Evolutionary conservation across 2,888 invertebrate species (phyloP).

Genomic region (Agrypnus murinus): DNA sequence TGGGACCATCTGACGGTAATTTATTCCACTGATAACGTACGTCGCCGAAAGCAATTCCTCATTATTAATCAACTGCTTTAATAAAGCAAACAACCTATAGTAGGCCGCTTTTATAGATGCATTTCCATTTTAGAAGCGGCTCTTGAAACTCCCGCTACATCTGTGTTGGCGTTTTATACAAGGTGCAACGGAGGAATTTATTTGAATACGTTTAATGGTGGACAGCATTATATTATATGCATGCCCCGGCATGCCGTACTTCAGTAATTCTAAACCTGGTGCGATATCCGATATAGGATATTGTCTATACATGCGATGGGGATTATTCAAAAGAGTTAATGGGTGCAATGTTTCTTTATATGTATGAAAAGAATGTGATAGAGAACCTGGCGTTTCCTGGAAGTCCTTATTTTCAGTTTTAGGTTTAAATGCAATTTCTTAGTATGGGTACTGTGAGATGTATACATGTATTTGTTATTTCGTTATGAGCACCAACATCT

Average conservation of each 20-base stretch:
- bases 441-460: no score
- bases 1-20: constrained; percentile 10
- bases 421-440: no score
- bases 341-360: neutral
- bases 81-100: constrained; percentile 24
- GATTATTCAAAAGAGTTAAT: constrained; percentile 13
- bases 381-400: no score
- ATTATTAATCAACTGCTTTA: constrained; percentile 23
- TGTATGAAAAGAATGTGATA: no score
- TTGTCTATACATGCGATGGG: neutral
- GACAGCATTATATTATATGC: constrained; percentile 25
- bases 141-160: constrained; percentile 32
- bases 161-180: constrained; percentile 50
- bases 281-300: constrained; percentile 37
- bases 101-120: constrained; percentile 37
- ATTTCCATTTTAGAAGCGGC: constrained; percentile 45
- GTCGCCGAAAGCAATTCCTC: constrained; percentile 17
- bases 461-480: no score
- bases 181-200: constrained; percentile 47
- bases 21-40: constrained; percentile 20
- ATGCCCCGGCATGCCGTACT: constrained; percentile 12
- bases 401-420: no score
- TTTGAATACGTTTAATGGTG: constrained; percentile 41
- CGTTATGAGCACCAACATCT: no score
- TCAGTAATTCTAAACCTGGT: constrained; percentile 25